phyloP scores from a whole-genome alignment of 2,797 vertebrate genomes.

The Mormyrus hasselquistii region DNA sequence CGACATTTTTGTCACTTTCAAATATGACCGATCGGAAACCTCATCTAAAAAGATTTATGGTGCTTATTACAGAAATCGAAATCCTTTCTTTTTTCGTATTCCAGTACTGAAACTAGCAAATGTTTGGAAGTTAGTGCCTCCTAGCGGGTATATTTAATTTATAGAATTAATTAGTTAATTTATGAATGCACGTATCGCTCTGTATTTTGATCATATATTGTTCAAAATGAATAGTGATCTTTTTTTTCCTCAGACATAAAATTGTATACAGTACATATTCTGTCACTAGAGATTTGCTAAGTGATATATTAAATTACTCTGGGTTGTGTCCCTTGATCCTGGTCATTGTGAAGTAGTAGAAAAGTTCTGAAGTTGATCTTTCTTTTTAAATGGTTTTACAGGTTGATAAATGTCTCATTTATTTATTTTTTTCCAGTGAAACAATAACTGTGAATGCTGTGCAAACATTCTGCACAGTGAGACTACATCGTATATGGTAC shows the following conservation, averaged over 20 bases:
- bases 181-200: not conserved
- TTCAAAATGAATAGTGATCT: not conserved
- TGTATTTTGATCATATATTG: not conserved
- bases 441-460: not conserved
- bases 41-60: not conserved
- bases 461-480: not conserved
- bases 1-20: conserved; percentile 36
- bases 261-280: not conserved
- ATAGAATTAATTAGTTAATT: not conserved
- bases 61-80: not conserved
- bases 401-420: not conserved
- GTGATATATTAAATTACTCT: not conserved
- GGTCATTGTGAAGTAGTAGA: not conserved
- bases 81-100: not conserved
- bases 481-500: not conserved
- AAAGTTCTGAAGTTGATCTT: not conserved
- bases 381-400: not conserved
- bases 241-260: not conserved
- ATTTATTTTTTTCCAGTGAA: not conserved
- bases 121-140: not conserved
- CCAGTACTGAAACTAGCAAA: not conserved
- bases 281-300: not conserved
- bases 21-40: conserved; percentile 39
- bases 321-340: not conserved
- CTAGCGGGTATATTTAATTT: not conserved